Evolutionary conservation across 2,888 invertebrate species (phyloP).

Genomic region (Campaea margaritaria): DNA sequence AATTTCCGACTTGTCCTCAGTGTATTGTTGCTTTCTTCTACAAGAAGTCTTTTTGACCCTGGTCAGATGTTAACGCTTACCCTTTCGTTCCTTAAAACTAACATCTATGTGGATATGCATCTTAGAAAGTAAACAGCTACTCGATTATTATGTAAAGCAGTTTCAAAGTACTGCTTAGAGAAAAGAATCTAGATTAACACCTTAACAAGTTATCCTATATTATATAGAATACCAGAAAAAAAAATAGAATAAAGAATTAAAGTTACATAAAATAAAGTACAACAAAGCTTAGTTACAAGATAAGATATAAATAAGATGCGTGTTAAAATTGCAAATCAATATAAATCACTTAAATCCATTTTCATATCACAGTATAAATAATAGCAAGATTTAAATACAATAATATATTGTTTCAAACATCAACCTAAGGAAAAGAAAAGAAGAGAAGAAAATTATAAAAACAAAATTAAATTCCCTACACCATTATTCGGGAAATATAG

Average conservation of each 20-base stretch:
- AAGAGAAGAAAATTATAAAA: background rate
- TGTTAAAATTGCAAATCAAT: slow-evolving; percentile 1
- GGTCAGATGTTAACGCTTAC: slow-evolving; percentile 12
- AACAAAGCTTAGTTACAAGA: background rate
- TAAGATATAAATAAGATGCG: background rate
- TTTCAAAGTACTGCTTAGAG: background rate
- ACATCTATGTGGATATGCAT: slow-evolving; percentile 10
- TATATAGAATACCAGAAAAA: no score
- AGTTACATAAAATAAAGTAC: background rate
- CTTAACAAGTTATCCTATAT: no score
- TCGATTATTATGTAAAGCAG: slow-evolving; percentile 1
- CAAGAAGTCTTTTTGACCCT: slow-evolving; percentile 13
- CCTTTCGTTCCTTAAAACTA: slow-evolving; percentile 10
- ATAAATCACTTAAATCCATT: slow-evolving; percentile 1
- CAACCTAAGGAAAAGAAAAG: background rate
- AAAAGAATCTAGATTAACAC: background rate
- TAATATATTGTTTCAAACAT: background rate
- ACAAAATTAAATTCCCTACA: slow-evolving; percentile 4
- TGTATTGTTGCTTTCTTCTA: background rate
- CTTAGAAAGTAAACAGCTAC: background rate
- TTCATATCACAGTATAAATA: slow-evolving; percentile 17
- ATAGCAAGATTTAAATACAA: slow-evolving; percentile 6
- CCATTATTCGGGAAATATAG: background rate
- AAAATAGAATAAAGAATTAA: no score
- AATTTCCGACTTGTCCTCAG: slow-evolving; percentile 6